phyloP scores from a whole-genome alignment of 1,140 invertebrate species.

The Hylyphantes graminicola region DNA sequence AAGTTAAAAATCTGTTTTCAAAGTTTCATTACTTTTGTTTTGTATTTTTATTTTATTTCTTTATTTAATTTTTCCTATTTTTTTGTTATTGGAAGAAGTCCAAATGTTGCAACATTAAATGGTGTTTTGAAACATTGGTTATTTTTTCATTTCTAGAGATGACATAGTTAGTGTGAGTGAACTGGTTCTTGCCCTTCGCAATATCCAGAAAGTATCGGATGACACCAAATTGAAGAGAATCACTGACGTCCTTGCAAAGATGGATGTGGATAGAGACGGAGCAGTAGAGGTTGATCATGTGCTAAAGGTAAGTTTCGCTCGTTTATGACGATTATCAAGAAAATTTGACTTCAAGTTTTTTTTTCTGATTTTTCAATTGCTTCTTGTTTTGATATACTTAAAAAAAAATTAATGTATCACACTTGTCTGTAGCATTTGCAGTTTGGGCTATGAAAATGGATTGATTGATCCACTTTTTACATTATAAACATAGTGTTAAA shows the following conservation, averaged over 20 bases:
- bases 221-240: constrained; percentile 84
- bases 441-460: too few species aligned
- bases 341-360: not conserved
- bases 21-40: too few species aligned
- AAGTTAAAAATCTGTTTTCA: too few species aligned
- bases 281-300: constrained; percentile 91
- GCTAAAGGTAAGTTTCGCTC: constrained; percentile 78
- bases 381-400: not conserved
- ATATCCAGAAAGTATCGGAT: constrained; percentile 86
- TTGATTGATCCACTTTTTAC: too few species aligned
- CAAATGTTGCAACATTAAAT: not conserved
- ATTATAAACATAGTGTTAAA: too few species aligned
- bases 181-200: constrained; percentile 83
- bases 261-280: constrained; percentile 93
- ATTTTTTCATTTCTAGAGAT: constrained; percentile 68
- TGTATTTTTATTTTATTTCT: too few species aligned
- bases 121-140: not conserved
- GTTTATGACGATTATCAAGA: not conserved
- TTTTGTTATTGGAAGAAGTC: not conserved
- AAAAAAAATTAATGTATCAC: too few species aligned
- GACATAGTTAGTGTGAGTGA: constrained; percentile 90
- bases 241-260: constrained; percentile 82
- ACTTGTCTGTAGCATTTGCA: too few species aligned
- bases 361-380: constrained; percentile 23
- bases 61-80: not conserved